Percentiles rank a stretch among this genome's conserved stretches.
These are phyloP conservation scores for Pipa parva DNA, from an alignment of 2,113 vertebrate species.

Conservation along the genomic window DNA sequence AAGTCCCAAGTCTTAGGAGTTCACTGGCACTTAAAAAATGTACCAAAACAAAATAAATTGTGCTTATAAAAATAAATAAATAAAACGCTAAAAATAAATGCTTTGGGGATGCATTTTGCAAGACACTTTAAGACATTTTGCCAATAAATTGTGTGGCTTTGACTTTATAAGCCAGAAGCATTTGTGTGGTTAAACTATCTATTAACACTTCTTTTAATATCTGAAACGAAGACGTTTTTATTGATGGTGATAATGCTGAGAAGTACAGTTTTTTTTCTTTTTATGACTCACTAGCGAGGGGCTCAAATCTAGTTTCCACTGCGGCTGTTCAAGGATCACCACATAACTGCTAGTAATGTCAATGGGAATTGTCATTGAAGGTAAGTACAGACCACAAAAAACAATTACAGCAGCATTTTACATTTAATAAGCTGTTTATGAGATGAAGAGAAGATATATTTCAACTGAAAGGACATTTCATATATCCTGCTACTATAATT, in stretches of 20 bases:
- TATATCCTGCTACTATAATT: conserved; percentile 41
- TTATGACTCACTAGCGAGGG: conserved; percentile 24
- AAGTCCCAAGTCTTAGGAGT: no score
- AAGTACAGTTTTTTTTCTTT: conserved; percentile 17
- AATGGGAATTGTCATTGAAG: conserved; percentile 35
- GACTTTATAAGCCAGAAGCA: not conserved
- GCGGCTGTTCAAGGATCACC: conserved; percentile 10
- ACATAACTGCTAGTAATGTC: conserved; percentile 37
- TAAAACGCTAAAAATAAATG: no score
- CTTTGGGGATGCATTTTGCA: no score
- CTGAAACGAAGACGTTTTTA: conserved; percentile 23
- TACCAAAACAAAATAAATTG: no score
- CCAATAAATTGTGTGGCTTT: not conserved
- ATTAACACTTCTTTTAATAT: conserved; percentile 26
- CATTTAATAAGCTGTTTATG: conserved; percentile 11
- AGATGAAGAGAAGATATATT: conserved; percentile 39
- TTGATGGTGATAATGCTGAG: conserved; percentile 29
- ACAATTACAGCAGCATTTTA: conserved; percentile 34
- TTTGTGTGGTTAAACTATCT: conserved; percentile 2
- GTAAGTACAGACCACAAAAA: conserved; percentile 34
- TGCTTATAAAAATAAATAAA: no score
- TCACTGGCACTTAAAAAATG: no score
- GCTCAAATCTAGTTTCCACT: conserved; percentile 15
- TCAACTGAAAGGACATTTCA: conserved; percentile 44
- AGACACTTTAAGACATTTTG: no score